Percentiles rank a stretch among this genome's conserved stretches.
These are phyloP conservation scores for Drosophila acutilabella DNA, from an alignment of 2,888 invertebrate species.

Conservation along the genomic window DNA sequence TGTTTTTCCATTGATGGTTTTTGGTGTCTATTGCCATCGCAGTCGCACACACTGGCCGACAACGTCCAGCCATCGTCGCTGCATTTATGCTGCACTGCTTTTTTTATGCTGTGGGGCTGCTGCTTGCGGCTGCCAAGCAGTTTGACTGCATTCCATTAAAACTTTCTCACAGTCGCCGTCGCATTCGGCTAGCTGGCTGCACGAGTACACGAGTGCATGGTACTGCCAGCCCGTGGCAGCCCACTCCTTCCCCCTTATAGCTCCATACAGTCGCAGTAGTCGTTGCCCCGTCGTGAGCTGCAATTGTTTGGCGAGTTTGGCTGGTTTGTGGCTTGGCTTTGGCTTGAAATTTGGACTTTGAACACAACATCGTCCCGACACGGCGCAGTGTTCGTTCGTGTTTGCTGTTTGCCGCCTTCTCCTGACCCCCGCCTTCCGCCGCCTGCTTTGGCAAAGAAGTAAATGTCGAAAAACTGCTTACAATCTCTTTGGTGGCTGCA, in stretches of 20 bases:
- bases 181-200: slow-evolving; percentile 38
- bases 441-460: slow-evolving; percentile 28
- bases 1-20: slow-evolving; percentile 83
- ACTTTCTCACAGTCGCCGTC: slow-evolving; percentile 84
- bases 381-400: slow-evolving; percentile 41
- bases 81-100: slow-evolving; percentile 75
- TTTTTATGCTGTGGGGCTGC: slow-evolving; percentile 50
- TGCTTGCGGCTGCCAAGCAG: slow-evolving; percentile 71
- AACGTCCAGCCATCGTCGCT: slow-evolving; percentile 35
- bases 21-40: slow-evolving; percentile 61
- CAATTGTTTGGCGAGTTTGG: slow-evolving; percentile 78
- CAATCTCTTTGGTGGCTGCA: slow-evolving; percentile 62
- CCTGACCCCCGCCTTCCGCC: background rate
- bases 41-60: slow-evolving; percentile 29
- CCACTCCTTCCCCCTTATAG: background rate
- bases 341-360: slow-evolving; percentile 69
- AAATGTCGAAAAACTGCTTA: slow-evolving; percentile 71
- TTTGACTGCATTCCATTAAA: slow-evolving; percentile 85
- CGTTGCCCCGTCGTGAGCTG: slow-evolving; percentile 58
- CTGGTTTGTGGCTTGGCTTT: slow-evolving; percentile 66
- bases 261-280: slow-evolving; percentile 20
- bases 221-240: slow-evolving; percentile 32
- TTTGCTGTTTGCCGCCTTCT: slow-evolving; percentile 23
- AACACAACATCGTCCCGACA: slow-evolving; percentile 45
- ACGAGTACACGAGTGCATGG: slow-evolving; percentile 49